phyloP scores from a whole-genome alignment of 2,113 vertebrate genomes.

The Phyllostomus discolor region DNA sequence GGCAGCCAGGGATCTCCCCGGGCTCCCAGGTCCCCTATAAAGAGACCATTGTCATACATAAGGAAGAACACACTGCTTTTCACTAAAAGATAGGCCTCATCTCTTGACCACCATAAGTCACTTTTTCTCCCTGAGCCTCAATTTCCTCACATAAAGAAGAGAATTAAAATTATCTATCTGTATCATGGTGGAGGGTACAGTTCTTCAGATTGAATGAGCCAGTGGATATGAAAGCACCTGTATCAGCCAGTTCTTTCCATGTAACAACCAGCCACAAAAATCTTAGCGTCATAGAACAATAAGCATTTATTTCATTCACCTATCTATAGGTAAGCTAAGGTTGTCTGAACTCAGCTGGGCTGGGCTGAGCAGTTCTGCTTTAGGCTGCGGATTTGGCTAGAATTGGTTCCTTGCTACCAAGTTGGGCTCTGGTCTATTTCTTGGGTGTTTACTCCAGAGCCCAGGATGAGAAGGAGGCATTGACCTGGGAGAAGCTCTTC shows the following conservation, averaged over 20 bases:
- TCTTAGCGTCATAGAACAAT: neutral
- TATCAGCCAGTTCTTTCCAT: neutral
- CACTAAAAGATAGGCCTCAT: neutral
- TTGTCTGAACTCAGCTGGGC: neutral
- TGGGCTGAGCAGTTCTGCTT: neutral
- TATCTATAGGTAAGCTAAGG: neutral
- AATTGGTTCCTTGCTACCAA: neutral
- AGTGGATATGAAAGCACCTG: neutral
- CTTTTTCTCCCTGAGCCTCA: neutral
- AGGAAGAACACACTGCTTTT: neutral
- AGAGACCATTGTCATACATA: neutral
- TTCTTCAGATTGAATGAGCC: neutral
- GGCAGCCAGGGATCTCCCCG: neutral
- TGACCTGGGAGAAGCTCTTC: neutral
- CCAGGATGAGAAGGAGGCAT: neutral
- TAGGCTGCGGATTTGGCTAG: neutral
- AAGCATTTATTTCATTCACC: neutral
- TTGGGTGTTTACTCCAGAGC: neutral
- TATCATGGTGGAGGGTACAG: neutral
- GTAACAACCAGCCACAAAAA: neutral
- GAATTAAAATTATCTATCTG: neutral
- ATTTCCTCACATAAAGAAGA: neutral
- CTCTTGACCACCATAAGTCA: neutral
- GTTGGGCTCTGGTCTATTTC: neutral
- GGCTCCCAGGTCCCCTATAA: neutral